phyloP scores from a whole-genome alignment of 1,140 invertebrate species.

The Drosophila watanabei region DNA sequence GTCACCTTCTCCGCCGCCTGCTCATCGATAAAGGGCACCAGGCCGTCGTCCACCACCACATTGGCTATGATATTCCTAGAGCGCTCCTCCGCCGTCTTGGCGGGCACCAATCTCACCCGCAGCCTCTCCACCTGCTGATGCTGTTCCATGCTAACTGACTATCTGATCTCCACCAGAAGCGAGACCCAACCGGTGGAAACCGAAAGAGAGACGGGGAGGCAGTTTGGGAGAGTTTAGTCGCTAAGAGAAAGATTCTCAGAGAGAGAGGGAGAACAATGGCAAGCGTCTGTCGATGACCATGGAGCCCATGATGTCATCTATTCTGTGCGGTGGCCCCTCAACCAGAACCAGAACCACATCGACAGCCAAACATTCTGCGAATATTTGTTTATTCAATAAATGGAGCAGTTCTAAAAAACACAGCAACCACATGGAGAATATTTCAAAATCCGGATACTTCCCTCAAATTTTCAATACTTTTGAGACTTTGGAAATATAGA shows the following conservation, averaged over 20 bases:
- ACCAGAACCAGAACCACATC: conserved; percentile 42
- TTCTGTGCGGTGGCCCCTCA: conserved; percentile 22
- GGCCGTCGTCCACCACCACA: conserved; percentile 69
- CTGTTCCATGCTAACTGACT: conserved; percentile 71
- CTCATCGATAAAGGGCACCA: conserved; percentile 78
- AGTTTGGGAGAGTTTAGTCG: neutral
- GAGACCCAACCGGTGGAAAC: neutral
- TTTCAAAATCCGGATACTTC: conserved; percentile 19
- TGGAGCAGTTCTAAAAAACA: conserved; percentile 29
- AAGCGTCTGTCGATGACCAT: conserved; percentile 9
- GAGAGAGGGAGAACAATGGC: conserved; percentile 19
- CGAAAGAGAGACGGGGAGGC: neutral
- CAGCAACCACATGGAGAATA: conserved; percentile 22
- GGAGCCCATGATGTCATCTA: conserved; percentile 54
- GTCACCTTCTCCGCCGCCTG: conserved; percentile 50
- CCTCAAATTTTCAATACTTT: neutral
- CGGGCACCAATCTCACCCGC: conserved; percentile 73
- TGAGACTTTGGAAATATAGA: neutral
- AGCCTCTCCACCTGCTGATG: conserved; percentile 62
- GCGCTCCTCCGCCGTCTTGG: conserved; percentile 70
- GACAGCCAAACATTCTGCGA: conserved; percentile 32
- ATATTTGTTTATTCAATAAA: conserved; percentile 52
- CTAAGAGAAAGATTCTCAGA: conserved; percentile 10
- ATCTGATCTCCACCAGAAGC: conserved; percentile 39
- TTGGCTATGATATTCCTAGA: conserved; percentile 78